Percentiles rank a stretch among this genome's conserved stretches.
These are phyloP conservation scores for Molossus molossus DNA, from an alignment of 2,797 vertebrate species.

Conservation along the genomic window DNA sequence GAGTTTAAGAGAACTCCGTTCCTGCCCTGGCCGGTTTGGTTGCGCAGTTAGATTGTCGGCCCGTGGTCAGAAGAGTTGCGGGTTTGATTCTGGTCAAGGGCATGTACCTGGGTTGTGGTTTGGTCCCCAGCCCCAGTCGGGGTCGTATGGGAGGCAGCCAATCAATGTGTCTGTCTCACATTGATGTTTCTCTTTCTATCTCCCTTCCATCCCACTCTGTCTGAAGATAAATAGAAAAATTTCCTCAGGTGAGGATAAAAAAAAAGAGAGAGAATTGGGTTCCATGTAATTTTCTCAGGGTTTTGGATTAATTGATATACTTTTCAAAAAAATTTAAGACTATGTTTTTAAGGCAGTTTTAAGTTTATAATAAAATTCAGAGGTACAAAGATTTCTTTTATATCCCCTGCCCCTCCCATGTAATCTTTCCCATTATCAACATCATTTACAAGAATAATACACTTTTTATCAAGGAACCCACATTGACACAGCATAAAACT, in stretches of 20 bases:
- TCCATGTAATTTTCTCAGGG: neutral
- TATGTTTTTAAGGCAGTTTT: neutral
- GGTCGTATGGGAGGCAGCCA: too few relatives aligned
- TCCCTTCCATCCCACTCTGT: too few relatives aligned
- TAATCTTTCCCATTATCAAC: neutral
- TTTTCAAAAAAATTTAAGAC: neutral
- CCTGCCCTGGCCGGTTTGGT: neutral
- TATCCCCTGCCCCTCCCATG: accelerated
- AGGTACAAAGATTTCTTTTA: neutral
- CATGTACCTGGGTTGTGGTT: too few relatives aligned
- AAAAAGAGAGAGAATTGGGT: neutral
- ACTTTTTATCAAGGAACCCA: neutral
- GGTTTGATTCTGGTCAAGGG: too few relatives aligned
- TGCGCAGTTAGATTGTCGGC: too few relatives aligned
- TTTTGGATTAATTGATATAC: neutral
- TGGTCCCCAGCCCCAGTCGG: too few relatives aligned
- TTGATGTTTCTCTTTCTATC: too few relatives aligned
- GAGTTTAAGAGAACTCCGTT: neutral
- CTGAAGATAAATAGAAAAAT: too few relatives aligned
- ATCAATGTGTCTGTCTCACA: too few relatives aligned
- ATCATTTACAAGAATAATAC: neutral
- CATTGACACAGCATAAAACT: neutral
- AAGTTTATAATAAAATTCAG: neutral
- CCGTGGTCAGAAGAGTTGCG: too few relatives aligned
- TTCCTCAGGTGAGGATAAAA: too few relatives aligned